A percentile compares a stretch with the other conserved stretches of the same genome.
Evolutionary conservation across 2,797 vertebrate species (phyloP).

Genomic region (Hephaestus fuliginosus): DNA sequence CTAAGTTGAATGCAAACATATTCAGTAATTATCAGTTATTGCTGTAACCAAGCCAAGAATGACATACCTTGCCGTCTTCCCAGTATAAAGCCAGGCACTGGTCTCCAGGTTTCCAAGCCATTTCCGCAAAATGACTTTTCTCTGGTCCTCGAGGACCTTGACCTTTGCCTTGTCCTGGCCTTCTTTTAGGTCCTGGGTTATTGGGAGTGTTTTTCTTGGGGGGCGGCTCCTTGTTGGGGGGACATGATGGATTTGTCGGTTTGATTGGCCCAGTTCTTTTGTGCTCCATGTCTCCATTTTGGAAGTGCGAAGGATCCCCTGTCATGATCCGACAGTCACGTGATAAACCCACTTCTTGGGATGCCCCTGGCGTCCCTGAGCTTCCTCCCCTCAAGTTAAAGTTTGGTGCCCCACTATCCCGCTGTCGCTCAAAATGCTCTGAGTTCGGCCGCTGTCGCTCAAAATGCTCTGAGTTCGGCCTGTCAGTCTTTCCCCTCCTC

Average conservation of each 20-base stretch:
- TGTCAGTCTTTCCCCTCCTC: constrained; percentile 90
- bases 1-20: not conserved
- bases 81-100: constrained; percentile 97
- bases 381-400: constrained; percentile 85
- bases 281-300: constrained; percentile 92
- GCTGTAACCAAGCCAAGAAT: not conserved
- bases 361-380: constrained; percentile 59
- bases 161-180: constrained; percentile 89
- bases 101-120: constrained; percentile 94
- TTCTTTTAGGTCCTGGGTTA: constrained; percentile 90
- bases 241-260: constrained; percentile 71
- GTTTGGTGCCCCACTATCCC: constrained; percentile 83
- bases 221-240: constrained; percentile 82
- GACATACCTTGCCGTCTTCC: constrained; percentile 97
- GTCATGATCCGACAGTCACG: constrained; percentile 67
- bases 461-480: constrained; percentile 86
- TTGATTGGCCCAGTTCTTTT: constrained; percentile 95
- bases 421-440: constrained; percentile 88
- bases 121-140: constrained; percentile 61
- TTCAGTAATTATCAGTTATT: not conserved
- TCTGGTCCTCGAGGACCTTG: constrained; percentile 83
- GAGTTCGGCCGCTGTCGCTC: constrained; percentile 88
- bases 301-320: constrained; percentile 81
- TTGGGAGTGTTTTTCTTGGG: constrained; percentile 86
- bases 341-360: constrained; percentile 79